phyloP scores from a whole-genome alignment of 2,797 vertebrate genomes.

The Hippocampus kuda region DNA sequence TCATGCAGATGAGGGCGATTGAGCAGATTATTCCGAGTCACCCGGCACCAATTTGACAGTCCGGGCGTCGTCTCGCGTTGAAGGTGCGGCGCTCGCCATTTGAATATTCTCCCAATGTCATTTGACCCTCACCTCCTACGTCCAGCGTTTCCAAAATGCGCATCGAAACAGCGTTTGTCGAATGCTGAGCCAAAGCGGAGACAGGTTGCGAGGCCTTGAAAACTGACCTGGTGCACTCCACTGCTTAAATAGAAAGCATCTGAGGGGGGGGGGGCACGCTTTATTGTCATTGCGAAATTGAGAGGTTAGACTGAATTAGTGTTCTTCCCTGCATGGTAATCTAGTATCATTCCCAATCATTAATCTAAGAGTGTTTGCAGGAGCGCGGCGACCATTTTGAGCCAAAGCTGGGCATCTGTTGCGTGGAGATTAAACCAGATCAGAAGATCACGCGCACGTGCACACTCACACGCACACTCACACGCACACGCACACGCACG shows the following conservation, averaged over 20 bases:
- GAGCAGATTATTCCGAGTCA: conserved; percentile 51
- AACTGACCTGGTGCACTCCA: neutral
- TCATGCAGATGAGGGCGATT: conserved; percentile 52
- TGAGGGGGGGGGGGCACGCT: too few species aligned
- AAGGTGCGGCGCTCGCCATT: conserved; percentile 43
- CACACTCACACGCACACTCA: conserved; percentile 33
- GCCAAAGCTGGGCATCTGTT: conserved; percentile 50
- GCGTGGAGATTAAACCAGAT: conserved; percentile 57
- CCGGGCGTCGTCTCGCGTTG: conserved; percentile 27
- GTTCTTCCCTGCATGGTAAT: neutral
- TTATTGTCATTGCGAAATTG: neutral
- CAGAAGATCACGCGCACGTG: conserved; percentile 49
- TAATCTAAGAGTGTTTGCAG: conserved; percentile 15
- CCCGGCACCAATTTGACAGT: conserved; percentile 35
- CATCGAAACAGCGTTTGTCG: conserved; percentile 17
- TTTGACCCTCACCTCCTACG: conserved; percentile 23
- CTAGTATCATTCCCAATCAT: conserved; percentile 22
- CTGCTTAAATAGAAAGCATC: neutral
- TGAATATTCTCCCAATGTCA: conserved; percentile 34
- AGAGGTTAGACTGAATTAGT: neutral
- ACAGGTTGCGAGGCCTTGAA: conserved; percentile 18
- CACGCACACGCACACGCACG: neutral
- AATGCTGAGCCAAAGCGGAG: conserved; percentile 11
- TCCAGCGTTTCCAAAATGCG: conserved; percentile 5
- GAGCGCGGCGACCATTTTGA: conserved; percentile 48